Evolutionary conservation across 2,888 invertebrate species (phyloP).

Genomic region (Eudasyphora cyanicolor): DNA sequence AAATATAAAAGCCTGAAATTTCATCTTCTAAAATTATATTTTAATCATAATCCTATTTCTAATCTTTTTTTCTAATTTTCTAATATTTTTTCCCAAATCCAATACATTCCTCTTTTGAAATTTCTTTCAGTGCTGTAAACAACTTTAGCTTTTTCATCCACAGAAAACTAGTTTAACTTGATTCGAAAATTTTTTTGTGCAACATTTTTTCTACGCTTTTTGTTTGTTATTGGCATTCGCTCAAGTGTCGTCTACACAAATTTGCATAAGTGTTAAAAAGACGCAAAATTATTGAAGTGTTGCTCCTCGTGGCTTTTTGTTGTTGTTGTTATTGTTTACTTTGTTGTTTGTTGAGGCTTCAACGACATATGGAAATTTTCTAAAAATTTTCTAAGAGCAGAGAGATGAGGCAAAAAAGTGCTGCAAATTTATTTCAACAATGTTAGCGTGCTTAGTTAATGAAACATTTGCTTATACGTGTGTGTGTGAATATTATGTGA

Average conservation of each 20-base stretch:
- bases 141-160: background rate
- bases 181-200: background rate
- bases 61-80: too few relatives aligned
- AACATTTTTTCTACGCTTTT: background rate
- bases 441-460: background rate
- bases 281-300: constrained; percentile 8
- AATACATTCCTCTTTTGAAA: too few relatives aligned
- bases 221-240: background rate
- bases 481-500: too few relatives aligned
- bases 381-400: background rate
- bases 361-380: background rate
- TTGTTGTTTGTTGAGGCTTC: too few relatives aligned
- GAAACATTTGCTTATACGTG: background rate
- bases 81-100: too few relatives aligned
- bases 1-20: too few relatives aligned
- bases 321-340: too few relatives aligned
- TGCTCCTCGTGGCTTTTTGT: background rate
- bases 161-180: background rate
- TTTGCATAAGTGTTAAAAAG: constrained; percentile 17
- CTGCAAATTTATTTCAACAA: background rate
- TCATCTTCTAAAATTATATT: too few relatives aligned
- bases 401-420: background rate
- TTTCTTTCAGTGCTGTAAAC: background rate
- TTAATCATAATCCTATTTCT: too few relatives aligned
- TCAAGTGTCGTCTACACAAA: constrained; percentile 5